These are phyloP conservation scores for Hemichromis elongatus DNA, from an alignment of 2,113 vertebrate genomes.

Conservation along the genomic window DNA sequence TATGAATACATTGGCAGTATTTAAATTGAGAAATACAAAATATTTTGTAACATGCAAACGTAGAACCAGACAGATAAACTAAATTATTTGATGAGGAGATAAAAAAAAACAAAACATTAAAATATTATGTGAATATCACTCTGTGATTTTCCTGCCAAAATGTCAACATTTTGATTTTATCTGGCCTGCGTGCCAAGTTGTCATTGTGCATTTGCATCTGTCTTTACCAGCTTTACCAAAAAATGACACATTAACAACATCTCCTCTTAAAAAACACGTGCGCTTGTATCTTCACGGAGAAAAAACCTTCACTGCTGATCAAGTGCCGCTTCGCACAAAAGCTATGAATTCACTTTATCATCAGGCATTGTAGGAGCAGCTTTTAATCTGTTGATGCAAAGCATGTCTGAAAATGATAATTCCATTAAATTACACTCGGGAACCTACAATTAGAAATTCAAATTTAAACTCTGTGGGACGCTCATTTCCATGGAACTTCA, in stretches of 20 bases:
- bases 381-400: conserved; percentile 48
- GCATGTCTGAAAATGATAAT: conserved; percentile 44
- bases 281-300: background rate
- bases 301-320: background rate
- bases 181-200: background rate
- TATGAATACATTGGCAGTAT: background rate
- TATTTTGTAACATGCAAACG: background rate
- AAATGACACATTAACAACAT: background rate
- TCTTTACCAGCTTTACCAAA: background rate
- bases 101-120: background rate
- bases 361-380: conserved; percentile 5
- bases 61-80: background rate
- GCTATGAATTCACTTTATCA: background rate
- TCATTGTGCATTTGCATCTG: background rate
- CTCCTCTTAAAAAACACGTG: background rate
- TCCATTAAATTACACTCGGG: conserved; percentile 43
- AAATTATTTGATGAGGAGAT: background rate
- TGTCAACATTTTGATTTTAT: background rate
- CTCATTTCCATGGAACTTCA: conserved; percentile 53
- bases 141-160: background rate
- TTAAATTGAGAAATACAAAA: no score
- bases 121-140: background rate
- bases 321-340: background rate
- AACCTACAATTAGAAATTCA: conserved; percentile 61
- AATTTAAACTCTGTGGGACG: conserved; percentile 35